Conservation (phyloP, 2,797 vertebrate genomes). For the Urocyon cinereoargenteus region DNA sequence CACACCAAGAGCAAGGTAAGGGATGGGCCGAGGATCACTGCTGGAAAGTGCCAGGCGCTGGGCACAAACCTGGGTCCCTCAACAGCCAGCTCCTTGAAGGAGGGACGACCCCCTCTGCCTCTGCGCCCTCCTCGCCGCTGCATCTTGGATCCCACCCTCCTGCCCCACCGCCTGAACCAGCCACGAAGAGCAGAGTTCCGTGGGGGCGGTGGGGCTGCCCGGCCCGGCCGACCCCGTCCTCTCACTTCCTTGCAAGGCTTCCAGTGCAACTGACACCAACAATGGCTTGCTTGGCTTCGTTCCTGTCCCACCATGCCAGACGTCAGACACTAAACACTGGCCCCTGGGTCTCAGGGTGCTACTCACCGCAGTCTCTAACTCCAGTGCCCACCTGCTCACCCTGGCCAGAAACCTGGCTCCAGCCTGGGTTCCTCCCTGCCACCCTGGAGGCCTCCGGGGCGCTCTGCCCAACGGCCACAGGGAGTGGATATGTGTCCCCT, state of each 20-base stretch:
- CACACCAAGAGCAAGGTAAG: fast-evolving
- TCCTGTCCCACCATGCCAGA: background rate
- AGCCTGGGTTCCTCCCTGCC: background rate
- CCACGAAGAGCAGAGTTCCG: too few relatives aligned
- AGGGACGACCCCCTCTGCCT: background rate
- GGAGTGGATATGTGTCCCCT: background rate
- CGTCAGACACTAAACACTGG: background rate
- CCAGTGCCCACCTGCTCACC: too few relatives aligned
- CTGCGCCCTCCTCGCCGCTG: background rate
- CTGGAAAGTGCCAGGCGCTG: background rate
- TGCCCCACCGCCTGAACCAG: background rate
- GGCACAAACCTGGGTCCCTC: background rate
- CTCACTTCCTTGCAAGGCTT: background rate
- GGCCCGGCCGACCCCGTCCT: background rate
- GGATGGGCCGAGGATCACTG: background rate
- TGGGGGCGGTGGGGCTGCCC: too few relatives aligned
- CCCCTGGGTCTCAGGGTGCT: background rate
- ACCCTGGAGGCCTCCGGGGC: too few relatives aligned
- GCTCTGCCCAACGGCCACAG: background rate
- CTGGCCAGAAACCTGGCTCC: background rate
- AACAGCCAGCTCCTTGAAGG: background rate
- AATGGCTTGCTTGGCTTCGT: background rate
- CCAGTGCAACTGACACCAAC: background rate
- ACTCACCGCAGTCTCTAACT: too few relatives aligned
- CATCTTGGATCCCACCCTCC: background rate